phyloP scores from a whole-genome alignment of 2,797 vertebrate genomes.

The Thaleichthys pacificus region DNA sequence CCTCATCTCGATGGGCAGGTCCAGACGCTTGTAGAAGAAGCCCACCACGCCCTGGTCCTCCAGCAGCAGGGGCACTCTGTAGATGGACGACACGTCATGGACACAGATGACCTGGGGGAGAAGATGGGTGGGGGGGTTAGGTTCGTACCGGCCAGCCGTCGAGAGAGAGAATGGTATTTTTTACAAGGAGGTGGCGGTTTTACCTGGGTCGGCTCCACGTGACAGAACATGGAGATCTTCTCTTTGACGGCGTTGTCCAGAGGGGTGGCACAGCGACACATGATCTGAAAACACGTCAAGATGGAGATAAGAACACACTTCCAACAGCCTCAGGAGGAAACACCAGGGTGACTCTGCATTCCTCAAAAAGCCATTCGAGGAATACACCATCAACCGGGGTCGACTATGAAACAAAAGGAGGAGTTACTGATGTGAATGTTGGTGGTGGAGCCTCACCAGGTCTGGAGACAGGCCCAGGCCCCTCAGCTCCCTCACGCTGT shows the following conservation, averaged over 20 bases:
- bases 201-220: constrained; percentile 94
- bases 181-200: neutral
- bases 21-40: constrained; percentile 85
- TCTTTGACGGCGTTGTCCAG: constrained; percentile 92
- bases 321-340: neutral
- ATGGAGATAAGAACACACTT: neutral
- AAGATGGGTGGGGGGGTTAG: neutral
- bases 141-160: too few species aligned
- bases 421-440: neutral
- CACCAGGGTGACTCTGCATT: too few species aligned
- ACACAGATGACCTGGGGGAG: constrained; percentile 90
- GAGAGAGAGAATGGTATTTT: neutral
- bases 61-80: constrained; percentile 89
- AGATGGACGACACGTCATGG: constrained; percentile 91
- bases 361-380: too few species aligned
- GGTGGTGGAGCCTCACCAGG: constrained; percentile 77
- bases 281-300: constrained; percentile 74
- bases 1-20: constrained; percentile 83
- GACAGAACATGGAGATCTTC: constrained; percentile 99
- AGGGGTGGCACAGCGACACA: constrained; percentile 89
- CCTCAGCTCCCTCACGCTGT: constrained; percentile 91
- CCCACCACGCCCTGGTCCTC: constrained; percentile 92
- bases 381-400: too few species aligned
- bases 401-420: neutral
- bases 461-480: constrained; percentile 94